Evolutionary conservation across 2,888 invertebrate genomes (phyloP).

Genomic region (Pristionchus maxplancki): DNA sequence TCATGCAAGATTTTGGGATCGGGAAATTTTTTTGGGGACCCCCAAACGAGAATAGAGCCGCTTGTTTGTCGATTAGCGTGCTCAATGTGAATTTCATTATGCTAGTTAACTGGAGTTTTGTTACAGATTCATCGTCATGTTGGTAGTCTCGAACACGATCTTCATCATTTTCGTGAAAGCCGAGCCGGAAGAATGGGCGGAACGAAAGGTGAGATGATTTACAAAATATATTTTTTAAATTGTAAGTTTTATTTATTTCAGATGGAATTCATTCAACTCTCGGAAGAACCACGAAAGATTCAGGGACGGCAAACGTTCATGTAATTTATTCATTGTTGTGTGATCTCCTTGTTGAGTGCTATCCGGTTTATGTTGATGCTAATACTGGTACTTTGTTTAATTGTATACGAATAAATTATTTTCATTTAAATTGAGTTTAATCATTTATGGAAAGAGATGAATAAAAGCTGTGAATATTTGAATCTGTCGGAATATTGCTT

Average conservation of each 20-base stretch:
- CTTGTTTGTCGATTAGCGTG: no score
- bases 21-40: no score
- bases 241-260: background rate
- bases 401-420: background rate
- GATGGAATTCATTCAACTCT: conserved; percentile 29
- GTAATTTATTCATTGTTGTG: background rate
- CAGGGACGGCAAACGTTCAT: background rate
- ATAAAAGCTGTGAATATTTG: background rate
- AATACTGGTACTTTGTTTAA: background rate
- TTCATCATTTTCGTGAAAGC: conserved; percentile 1
- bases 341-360: no score
- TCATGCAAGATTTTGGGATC: no score
- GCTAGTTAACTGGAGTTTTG: no score
- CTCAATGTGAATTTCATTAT: no score
- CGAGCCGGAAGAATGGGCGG: conserved; percentile 24
- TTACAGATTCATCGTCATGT: conserved; percentile 10
- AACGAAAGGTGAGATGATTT: background rate
- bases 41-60: no score
- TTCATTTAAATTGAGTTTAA: background rate
- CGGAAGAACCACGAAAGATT: background rate
- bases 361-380: no score
- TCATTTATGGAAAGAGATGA: background rate
- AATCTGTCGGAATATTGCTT: background rate
- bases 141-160: background rate
- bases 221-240: background rate